Evolutionary conservation across 2,113 vertebrate species (phyloP).

Genomic region (Poecile atricapillus): DNA sequence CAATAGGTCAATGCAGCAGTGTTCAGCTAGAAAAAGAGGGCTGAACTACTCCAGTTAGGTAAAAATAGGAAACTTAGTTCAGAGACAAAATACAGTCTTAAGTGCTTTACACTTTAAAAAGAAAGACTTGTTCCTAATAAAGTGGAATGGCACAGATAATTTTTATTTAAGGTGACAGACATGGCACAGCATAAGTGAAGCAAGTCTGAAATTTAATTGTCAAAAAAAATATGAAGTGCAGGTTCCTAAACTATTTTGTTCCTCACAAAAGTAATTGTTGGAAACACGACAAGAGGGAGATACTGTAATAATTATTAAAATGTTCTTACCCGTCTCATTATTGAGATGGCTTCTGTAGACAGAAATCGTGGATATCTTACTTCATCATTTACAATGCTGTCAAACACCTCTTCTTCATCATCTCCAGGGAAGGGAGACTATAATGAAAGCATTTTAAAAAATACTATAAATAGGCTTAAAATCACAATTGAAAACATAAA

Average conservation of each 20-base stretch:
- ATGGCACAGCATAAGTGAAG: background rate
- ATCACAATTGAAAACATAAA: background rate
- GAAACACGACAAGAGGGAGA: background rate
- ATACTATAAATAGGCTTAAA: background rate
- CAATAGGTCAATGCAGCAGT: background rate
- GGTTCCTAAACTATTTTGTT: background rate
- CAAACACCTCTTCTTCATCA: constrained; percentile 98
- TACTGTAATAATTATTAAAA: background rate
- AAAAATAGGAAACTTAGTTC: background rate
- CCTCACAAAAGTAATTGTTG: background rate
- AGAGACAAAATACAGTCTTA: background rate
- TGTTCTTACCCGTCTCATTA: constrained; percentile 93
- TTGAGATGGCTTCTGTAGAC: constrained; percentile 96
- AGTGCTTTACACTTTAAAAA: background rate
- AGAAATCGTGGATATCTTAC: constrained; percentile 96
- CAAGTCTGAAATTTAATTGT: background rate
- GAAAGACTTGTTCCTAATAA: background rate
- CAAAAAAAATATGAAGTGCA: accelerated
- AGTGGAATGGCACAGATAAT: background rate
- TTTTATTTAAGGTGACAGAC: background rate
- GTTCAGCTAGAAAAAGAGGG: background rate
- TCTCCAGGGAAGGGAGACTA: constrained; percentile 98
- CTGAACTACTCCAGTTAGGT: background rate
- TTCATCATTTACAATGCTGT: constrained; percentile 99
- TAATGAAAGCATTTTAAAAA: background rate